Evolutionary conservation across 2,797 vertebrate species (phyloP), one percentile per base, ranked within the genome.

Genomic region (Melanotaenia nigrans): DNA sequence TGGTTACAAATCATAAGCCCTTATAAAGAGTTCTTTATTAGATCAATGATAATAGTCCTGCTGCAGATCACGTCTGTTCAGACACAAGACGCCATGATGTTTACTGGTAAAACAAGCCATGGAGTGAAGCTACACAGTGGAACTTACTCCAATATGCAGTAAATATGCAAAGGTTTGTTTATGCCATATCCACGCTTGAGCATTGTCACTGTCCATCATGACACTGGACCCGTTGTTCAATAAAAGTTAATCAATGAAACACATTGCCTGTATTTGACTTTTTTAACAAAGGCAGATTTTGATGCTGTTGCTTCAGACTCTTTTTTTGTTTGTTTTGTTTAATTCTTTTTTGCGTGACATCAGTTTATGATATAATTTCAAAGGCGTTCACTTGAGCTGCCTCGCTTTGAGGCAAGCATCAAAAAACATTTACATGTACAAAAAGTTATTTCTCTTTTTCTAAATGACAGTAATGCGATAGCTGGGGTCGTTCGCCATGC

Each of bases 401-500:
- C 38, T 75, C 22, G 40, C 14, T 53, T 13, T 33, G 0, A 16
- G 60, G 20, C 0, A 20, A 71, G 60, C 53, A 59, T 53, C 56
- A 58, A 40, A 45, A 47, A 18, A 68, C 25, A 59, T 78, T 25
- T 54, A 74, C 53, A 54, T 35, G 12, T 33, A 54, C 25, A 42
- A 38, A 65, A 4, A 3, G 4, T 9, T 20, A 1, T 65, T 3
- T 18, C 1, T n/a, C 5, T 47, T 47, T 47, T 20, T 47, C 42
- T 80, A 94, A 75, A 95, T 91, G 56, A 81, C 89, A 0, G 91
- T 93, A 20, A 80, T 74, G 64, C 90, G 90, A 68, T 89, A 81
- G 77, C 65, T 85, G 58, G 91, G 82, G 22, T 94, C 90, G 0
- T 83, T 82, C 40, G 76, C 73, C 9, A 45, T 56, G 18, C 92